phyloP scores from a whole-genome alignment of 2,797 vertebrate species.

The Microchirus variegatus region DNA sequence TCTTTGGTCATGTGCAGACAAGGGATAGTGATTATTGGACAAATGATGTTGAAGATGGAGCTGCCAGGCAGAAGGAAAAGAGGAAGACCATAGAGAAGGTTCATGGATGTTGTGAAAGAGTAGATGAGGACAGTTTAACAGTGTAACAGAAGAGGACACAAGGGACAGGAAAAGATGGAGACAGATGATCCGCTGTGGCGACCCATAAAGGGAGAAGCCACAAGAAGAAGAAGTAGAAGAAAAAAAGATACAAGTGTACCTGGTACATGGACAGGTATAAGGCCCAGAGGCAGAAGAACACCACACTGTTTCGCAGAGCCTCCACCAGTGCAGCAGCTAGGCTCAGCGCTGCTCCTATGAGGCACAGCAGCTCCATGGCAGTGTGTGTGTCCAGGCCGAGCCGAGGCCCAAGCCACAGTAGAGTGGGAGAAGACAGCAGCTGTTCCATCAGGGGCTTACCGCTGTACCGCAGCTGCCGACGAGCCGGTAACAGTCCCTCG shows the following conservation, averaged over 20 bases:
- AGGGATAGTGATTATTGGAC: too few species aligned
- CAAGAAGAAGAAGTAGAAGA: neutral
- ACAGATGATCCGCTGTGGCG: too few species aligned
- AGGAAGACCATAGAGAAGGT: too few species aligned
- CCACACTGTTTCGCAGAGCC: conserved; percentile 80
- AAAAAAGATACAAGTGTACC: conserved; percentile 67
- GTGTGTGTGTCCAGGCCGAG: conserved; percentile 90
- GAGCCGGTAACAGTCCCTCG: conserved; percentile 87
- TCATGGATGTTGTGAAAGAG: too few species aligned
- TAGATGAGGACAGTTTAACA: too few species aligned
- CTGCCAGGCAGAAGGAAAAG: too few species aligned
- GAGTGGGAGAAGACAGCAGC: conserved; percentile 84
- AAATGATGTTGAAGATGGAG: too few species aligned
- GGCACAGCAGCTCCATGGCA: conserved; percentile 90
- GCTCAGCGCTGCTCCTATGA: conserved; percentile 80
- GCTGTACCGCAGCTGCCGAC: conserved; percentile 81
- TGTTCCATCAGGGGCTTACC: conserved; percentile 86
- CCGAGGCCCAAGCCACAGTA: conserved; percentile 88
- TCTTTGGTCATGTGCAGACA: too few species aligned
- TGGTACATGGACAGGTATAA: conserved; percentile 88
- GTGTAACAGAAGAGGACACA: too few species aligned
- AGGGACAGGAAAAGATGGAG: too few species aligned
- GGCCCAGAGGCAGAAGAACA: conserved; percentile 87
- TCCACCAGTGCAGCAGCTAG: conserved; percentile 80
- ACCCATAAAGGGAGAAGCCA: neutral